Conservation (phyloP, 2,888 invertebrate species). For the Temnothorax rugatulus region DNA sequence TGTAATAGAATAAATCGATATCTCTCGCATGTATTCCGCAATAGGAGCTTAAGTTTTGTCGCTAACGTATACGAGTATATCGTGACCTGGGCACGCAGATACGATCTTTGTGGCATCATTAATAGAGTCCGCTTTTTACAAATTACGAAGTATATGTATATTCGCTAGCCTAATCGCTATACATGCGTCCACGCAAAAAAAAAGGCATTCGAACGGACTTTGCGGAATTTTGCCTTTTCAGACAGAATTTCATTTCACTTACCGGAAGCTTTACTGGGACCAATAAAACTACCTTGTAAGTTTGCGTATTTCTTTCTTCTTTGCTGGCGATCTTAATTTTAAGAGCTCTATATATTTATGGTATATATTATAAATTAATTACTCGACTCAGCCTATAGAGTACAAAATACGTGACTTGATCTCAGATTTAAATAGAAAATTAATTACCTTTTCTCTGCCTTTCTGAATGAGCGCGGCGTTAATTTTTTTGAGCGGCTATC, state of each 20-base stretch:
- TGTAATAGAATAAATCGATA: constrained; percentile 46
- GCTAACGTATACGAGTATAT: constrained; percentile 15
- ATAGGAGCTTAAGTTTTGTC: constrained; percentile 38
- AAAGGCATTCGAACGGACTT: constrained; percentile 18
- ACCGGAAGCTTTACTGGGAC: constrained; percentile 71
- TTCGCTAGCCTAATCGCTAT: not conserved
- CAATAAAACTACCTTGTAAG: constrained; percentile 67
- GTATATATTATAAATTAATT: constrained; percentile 66
- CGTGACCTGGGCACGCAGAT: constrained; percentile 1
- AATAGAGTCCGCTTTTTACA: constrained; percentile 12
- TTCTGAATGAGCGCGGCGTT: constrained; percentile 19
- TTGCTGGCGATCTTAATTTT: constrained; percentile 58
- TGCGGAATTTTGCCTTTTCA: constrained; percentile 30
- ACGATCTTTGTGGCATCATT: constrained; percentile 22
- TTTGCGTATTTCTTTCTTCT: constrained; percentile 57
- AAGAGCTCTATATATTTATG: constrained; percentile 67
- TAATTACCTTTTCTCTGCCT: constrained; percentile 52
- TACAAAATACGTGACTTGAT: constrained; percentile 82
- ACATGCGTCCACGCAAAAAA: constrained; percentile 8
- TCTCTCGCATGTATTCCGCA: constrained; percentile 33
- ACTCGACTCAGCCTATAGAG: constrained; percentile 79
- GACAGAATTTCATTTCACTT: constrained; percentile 49
- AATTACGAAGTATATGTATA: constrained; percentile 9
- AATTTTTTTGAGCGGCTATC: constrained; percentile 31
- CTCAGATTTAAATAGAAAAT: constrained; percentile 78